Conservation (phyloP, 1,140 invertebrate genomes). For the Musca domestica region DNA sequence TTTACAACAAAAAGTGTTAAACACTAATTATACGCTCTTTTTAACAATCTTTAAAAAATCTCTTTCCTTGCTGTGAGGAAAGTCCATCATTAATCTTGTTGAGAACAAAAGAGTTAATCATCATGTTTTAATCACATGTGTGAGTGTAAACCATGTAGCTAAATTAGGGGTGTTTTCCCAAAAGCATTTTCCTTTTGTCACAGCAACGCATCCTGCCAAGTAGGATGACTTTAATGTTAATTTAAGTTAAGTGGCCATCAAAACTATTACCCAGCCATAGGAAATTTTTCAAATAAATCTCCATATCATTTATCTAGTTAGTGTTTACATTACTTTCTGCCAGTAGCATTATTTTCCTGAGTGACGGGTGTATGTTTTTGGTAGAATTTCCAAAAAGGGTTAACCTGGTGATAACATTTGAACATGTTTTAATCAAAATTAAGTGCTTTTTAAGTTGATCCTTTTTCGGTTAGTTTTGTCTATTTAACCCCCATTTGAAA, state of each 20-base stretch:
- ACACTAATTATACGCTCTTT: constrained; percentile 17
- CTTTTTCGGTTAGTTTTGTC: not conserved
- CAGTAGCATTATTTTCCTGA: not conserved
- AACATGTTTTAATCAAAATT: constrained; percentile 16
- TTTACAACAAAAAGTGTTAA: constrained; percentile 9
- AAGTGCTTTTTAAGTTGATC: constrained; percentile 1
- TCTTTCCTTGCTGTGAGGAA: not conserved
- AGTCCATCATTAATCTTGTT: not conserved
- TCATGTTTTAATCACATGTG: not conserved
- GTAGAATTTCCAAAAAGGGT: not conserved
- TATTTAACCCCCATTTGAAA: not conserved
- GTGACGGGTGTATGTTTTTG: not conserved
- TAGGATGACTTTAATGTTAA: constrained; percentile 7
- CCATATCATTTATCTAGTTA: constrained; percentile 3
- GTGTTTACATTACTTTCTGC: not conserved
- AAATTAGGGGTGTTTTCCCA: not conserved
- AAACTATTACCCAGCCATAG: not conserved
- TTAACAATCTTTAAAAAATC: not conserved
- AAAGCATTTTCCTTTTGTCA: no score
- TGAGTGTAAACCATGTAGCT: not conserved
- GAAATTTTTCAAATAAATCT: not conserved
- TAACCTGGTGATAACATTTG: not conserved
- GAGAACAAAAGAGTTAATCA: not conserved
- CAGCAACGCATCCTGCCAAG: not conserved
- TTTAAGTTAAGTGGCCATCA: constrained; percentile 16